Conservation (phyloP, 2,113 vertebrate genomes). For the Mola mola region DNA sequence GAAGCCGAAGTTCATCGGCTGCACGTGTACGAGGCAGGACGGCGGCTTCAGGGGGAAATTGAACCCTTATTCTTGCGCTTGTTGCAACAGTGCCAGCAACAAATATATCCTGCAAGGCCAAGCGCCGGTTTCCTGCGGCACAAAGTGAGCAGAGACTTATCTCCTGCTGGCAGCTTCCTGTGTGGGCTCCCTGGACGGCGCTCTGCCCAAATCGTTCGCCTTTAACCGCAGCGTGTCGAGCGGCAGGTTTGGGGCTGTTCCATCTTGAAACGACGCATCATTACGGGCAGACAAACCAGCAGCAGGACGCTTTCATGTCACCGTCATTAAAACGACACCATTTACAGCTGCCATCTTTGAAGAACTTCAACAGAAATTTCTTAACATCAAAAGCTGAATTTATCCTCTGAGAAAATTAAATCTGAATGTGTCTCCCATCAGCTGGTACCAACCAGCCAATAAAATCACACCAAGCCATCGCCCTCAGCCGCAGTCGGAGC, state of each 20-base stretch:
- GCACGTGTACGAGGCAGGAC: slow-evolving; percentile 45
- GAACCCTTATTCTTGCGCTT: slow-evolving; percentile 48
- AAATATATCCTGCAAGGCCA: slow-evolving; percentile 46
- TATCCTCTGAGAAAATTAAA: no score
- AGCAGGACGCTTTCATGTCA: no score
- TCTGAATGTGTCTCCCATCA: no score
- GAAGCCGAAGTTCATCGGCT: slow-evolving; percentile 9
- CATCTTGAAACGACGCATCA: background rate
- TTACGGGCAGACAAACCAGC: no score
- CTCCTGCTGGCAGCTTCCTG: slow-evolving; percentile 42
- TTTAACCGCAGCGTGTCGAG: slow-evolving; percentile 1
- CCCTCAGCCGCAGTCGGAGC: no score
- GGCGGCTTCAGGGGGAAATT: slow-evolving; percentile 13
- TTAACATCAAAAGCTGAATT: no score
- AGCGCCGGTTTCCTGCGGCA: slow-evolving; percentile 34
- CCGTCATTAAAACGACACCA: no score
- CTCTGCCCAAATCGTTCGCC: slow-evolving; percentile 23
- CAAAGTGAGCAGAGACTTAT: slow-evolving; percentile 54
- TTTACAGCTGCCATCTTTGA: no score
- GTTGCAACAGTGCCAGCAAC: slow-evolving; percentile 38
- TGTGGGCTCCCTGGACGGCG: slow-evolving; percentile 31
- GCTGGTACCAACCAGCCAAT: no score
- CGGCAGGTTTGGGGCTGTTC: slow-evolving; percentile 22
- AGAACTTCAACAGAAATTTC: no score
- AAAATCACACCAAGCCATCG: no score